Evolutionary conservation across 2,113 vertebrate species (phyloP), one percentile per base, ranked within the genome.

Genomic region (Passer montanus): DNA sequence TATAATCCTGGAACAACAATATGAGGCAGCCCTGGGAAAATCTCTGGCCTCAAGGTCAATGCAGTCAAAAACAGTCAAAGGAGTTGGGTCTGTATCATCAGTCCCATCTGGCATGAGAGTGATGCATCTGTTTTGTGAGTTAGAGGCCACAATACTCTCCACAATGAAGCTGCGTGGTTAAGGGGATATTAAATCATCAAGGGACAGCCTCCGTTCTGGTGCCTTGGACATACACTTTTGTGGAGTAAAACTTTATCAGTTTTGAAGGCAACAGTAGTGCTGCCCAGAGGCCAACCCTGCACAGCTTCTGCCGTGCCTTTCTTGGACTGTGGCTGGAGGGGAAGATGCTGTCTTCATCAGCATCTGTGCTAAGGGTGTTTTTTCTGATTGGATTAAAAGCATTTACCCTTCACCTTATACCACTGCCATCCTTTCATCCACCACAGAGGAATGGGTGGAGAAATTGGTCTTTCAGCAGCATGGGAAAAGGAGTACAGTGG

Each of bases 251-350:
- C 6, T 19, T 63, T 20, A 31, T 9, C 39, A 20, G 13, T 27
- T 78, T 64, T 24, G 19, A 75, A 74, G 50, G 11, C 19, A 74
- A 28, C 1, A 1, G 1, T 15, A 74, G 53, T 1, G 0, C 27
- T 68, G 83, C 26, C 33, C 64, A 84, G 37, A 39, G 9, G 33
- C 22, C 10, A 3, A 47, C 3, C 15, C 27, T 27, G 17, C 2
- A 7, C 0, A 4, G 18, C 49, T 69, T 35, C 39, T 73, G 14
- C 26, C 79, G 17, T 30, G 20, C 8, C 24, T 27, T 44, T 35
- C 2, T 0, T 15, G 30, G 55, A 10, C 39, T 66, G 31, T 28
- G 24, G 6, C 41, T 86, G 22, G 6, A 31, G 22, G 12, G 31
- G 15, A 77, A 63, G n/a, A 13, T 9, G 6, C 15, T 85, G 26